Evolutionary conservation across 2,113 vertebrate species (phyloP).

Genomic region (Mustelus asterias): DNA sequence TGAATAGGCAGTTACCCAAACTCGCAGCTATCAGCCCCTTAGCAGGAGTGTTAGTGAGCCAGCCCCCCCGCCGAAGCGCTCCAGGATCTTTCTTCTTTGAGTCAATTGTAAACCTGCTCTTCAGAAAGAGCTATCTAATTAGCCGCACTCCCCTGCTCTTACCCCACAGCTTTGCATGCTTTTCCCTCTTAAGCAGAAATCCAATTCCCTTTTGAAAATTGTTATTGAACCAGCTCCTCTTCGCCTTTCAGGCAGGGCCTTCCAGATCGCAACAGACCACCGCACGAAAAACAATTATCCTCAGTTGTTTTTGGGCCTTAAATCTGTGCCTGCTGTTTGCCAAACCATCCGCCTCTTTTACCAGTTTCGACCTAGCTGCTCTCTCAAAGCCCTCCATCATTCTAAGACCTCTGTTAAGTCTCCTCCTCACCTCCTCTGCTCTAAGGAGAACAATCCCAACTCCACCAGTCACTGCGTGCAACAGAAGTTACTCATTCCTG

Average conservation of each 20-base stretch:
- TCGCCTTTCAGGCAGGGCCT: background rate
- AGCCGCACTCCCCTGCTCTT: background rate
- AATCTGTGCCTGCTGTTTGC: background rate
- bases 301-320: background rate
- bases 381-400: background rate
- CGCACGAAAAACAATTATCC: background rate
- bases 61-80: background rate
- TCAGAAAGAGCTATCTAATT: background rate
- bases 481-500: background rate
- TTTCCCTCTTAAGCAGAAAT: background rate
- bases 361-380: background rate
- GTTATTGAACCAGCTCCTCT: background rate
- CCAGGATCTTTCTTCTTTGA: background rate
- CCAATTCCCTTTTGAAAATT: background rate
- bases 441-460: background rate
- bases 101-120: background rate
- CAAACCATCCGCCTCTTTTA: background rate
- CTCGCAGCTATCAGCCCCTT: background rate
- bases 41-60: background rate
- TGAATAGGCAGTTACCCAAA: background rate
- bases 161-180: background rate
- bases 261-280: background rate
- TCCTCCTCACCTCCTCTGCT: background rate
- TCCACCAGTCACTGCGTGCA: background rate
- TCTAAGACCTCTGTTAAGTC: background rate